Conservation (phyloP, 1,140 invertebrate genomes). For the Antheraea pernyi region DNA sequence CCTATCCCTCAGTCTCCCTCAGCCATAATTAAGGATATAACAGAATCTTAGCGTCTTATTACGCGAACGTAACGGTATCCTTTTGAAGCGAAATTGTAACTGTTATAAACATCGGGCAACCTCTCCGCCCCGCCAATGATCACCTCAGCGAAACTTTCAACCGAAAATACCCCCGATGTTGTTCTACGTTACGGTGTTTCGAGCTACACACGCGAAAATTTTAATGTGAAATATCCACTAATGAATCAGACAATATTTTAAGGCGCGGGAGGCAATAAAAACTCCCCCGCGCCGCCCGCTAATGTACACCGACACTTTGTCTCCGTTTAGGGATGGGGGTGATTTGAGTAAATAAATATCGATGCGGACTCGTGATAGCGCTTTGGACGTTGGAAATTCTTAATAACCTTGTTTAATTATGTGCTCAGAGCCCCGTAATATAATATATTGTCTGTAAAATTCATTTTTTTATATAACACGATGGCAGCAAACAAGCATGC, state of each 20-base stretch:
- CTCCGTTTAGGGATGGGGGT: conserved; percentile 62
- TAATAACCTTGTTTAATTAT: neutral
- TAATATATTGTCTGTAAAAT: neutral
- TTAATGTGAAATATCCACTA: conserved; percentile 78
- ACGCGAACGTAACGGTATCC: conserved; percentile 76
- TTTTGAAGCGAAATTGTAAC: conserved; percentile 76
- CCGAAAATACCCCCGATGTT: conserved; percentile 41
- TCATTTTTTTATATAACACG: no score
- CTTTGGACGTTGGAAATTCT: neutral
- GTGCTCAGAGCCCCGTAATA: neutral
- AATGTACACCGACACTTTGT: conserved; percentile 74
- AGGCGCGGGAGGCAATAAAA: conserved; percentile 75
- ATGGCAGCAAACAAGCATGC: no score
- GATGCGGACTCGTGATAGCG: conserved; percentile 51
- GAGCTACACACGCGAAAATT: conserved; percentile 56
- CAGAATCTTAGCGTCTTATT: conserved; percentile 79
- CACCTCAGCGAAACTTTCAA: conserved; percentile 57
- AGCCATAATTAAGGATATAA: conserved; percentile 77
- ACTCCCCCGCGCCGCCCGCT: conserved; percentile 59
- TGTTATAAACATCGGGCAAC: conserved; percentile 46
- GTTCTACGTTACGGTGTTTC: conserved; percentile 53
- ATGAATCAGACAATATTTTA: conserved; percentile 80
- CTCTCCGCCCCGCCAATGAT: conserved; percentile 46
- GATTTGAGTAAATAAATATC: conserved; percentile 72
- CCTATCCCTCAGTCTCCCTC: conserved; percentile 40